Conservation (phyloP, 2,113 vertebrate genomes). For the Chloroceryle aenea region DNA sequence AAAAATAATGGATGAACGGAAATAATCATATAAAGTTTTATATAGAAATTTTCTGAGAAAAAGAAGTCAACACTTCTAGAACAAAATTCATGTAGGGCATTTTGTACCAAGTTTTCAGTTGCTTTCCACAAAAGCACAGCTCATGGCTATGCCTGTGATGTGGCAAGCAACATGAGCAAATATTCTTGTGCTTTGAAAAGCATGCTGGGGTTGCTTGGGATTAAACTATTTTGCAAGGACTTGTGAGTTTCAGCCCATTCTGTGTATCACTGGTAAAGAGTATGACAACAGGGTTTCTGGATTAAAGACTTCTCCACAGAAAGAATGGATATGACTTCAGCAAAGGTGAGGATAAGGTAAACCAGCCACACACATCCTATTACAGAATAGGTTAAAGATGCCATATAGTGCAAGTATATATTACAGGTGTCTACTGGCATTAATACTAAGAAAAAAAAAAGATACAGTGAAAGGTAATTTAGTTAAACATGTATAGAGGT, state of each 20-base stretch:
- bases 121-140: not conserved
- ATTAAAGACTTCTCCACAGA: not conserved
- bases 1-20: not conserved
- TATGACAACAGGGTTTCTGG: not conserved
- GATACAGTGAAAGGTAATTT: not conserved
- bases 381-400: not conserved
- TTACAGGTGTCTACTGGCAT: rapidly evolving
- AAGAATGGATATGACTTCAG: not conserved
- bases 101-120: not conserved
- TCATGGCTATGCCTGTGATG: not conserved
- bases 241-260: not conserved
- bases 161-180: not conserved
- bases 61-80: not conserved
- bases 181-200: not conserved
- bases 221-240: not conserved
- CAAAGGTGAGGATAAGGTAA: not conserved
- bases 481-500: not conserved
- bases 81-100: rapidly evolving
- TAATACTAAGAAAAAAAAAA: not conserved
- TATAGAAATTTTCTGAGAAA: not conserved
- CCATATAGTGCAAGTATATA: rapidly evolving
- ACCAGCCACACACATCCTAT: not conserved
- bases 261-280: not conserved
- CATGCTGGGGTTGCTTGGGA: not conserved
- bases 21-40: not conserved